phyloP scores from a whole-genome alignment of 1,140 invertebrate genomes.

The Drosophila sturtevanti region DNA sequence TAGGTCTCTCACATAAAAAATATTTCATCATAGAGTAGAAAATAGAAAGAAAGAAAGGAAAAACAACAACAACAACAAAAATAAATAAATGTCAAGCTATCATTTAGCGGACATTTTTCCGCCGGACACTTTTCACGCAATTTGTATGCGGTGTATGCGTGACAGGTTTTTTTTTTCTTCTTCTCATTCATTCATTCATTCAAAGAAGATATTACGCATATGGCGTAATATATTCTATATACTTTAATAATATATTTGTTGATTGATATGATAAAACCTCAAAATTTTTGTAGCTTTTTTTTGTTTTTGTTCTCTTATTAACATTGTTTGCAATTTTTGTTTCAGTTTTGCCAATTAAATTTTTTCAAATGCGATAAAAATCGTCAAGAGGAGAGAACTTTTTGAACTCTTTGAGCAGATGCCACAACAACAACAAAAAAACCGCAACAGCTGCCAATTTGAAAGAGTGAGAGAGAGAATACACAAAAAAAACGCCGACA shows the following conservation, averaged over 20 bases:
- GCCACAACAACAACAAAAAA: slow-evolving; percentile 30
- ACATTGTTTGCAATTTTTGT: no score
- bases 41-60: no score
- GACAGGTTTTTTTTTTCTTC: neutral
- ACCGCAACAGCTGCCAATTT: slow-evolving; percentile 64
- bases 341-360: slow-evolving; percentile 61
- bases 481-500: neutral
- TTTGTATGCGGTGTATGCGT: neutral
- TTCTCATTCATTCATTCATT: neutral
- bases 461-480: slow-evolving; percentile 8
- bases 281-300: neutral
- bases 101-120: slow-evolving; percentile 3
- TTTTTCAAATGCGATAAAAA: slow-evolving; percentile 63
- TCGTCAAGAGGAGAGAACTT: slow-evolving; percentile 47
- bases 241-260: neutral
- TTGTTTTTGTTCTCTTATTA: no score
- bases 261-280: slow-evolving; percentile 4
- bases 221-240: neutral
- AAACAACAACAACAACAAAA: neutral
- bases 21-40: no score
- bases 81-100: slow-evolving; percentile 10
- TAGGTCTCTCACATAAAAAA: neutral
- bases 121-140: slow-evolving; percentile 19
- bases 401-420: slow-evolving; percentile 60
- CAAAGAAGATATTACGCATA: neutral